These are phyloP conservation scores for Periophthalmus modestus DNA, from an alignment of 2,113 vertebrate genomes.

Conservation along the genomic window DNA sequence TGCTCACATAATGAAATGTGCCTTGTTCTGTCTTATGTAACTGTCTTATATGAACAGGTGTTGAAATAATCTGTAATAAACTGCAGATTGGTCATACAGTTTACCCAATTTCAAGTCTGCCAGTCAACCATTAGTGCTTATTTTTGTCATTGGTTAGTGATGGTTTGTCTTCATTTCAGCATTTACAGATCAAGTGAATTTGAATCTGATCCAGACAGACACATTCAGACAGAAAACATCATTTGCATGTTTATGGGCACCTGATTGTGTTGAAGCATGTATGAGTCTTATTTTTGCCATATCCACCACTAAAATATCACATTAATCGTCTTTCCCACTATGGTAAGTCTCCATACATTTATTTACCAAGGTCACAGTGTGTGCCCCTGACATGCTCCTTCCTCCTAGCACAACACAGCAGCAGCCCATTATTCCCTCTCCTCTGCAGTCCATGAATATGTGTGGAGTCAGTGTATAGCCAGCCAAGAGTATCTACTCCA, in stretches of 20 bases:
- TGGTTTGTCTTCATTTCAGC: not conserved
- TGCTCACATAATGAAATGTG: not conserved
- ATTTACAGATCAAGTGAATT: not conserved
- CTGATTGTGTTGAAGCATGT: not conserved
- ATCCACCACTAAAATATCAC: not conserved
- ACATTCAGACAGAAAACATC: not conserved
- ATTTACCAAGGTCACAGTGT: conserved; percentile 21
- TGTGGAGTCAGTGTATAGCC: not conserved
- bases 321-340: not conserved
- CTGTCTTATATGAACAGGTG: no score
- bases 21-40: no score
- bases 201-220: no score
- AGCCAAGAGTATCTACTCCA: not conserved
- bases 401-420: not conserved
- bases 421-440: conserved; percentile 27
- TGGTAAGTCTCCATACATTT: conserved; percentile 3
- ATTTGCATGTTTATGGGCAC: not conserved
- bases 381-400: conserved; percentile 15
- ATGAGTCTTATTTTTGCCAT: not conserved
- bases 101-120: not conserved
- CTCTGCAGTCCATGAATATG: conserved; percentile 16
- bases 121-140: not conserved
- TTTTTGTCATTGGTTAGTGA: not conserved
- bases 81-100: not conserved
- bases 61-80: not conserved